These are phyloP conservation scores for Chymomyza costata DNA, from an alignment of 1,140 invertebrate genomes.

Conservation along the genomic window DNA sequence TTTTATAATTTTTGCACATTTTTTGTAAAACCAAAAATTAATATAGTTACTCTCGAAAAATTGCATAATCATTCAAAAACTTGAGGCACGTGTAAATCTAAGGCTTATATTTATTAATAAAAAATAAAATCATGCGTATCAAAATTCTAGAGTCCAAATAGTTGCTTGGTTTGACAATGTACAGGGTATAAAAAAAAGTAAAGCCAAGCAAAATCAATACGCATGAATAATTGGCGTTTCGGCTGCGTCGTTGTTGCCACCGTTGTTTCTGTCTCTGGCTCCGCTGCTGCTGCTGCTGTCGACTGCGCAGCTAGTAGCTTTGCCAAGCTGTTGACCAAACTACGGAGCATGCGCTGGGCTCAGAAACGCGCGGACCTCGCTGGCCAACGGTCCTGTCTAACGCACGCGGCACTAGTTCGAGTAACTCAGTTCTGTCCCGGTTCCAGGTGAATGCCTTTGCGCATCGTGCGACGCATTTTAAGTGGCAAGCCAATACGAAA, in stretches of 20 bases:
- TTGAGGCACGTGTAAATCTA: no score
- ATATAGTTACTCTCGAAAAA: no score
- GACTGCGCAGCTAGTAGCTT: conserved; percentile 10
- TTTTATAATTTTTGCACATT: no score
- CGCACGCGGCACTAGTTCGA: conserved; percentile 36
- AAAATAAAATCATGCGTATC: no score
- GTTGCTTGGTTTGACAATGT: no score
- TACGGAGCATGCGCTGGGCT: conserved; percentile 43
- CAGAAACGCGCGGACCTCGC: conserved; percentile 65
- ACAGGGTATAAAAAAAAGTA: no score
- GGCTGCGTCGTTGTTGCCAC: conserved; percentile 25
- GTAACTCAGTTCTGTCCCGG: conserved; percentile 23
- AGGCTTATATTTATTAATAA: no score
- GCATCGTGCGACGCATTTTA: conserved; percentile 61
- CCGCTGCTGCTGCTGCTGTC: conserved; percentile 7
- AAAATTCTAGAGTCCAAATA: no score
- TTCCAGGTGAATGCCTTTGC: conserved; percentile 63
- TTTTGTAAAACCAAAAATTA: no score
- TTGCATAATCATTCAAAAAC: no score
- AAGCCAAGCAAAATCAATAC: conserved; percentile 27
- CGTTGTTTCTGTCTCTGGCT: conserved; percentile 16
- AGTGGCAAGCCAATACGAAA: conserved; percentile 8
- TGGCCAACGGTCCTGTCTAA: conserved; percentile 59
- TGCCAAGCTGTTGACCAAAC: conserved; percentile 63
- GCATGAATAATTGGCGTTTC: conserved; percentile 59